Base-by-base conservation (phyloP, 2,888 invertebrate species). In the Atherix ibis region DNA sequence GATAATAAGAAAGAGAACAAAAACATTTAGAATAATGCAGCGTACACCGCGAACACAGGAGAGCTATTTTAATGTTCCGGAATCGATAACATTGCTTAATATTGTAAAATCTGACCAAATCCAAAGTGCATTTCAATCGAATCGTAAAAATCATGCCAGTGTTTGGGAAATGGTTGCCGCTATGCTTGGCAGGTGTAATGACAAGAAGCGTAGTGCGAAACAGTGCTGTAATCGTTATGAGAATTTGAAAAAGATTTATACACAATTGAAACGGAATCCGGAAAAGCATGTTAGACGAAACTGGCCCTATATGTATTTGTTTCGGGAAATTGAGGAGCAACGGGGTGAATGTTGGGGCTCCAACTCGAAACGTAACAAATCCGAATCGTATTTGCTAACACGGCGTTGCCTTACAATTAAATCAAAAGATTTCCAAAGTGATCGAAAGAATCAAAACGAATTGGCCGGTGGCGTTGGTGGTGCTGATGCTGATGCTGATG, bases 81-180 rank as follows among this genome's bases (percentile, higher is more conserved):
- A 59, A 35, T 59, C 58, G 18, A 58, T 59, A 42, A 57, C 61
- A 2, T 44, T 59, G 29, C 43, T 59, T 16, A 59, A 59, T 33
- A 59, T 59, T 27, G 58, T 59, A 12, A 59, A 59, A 43, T 59
- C 58, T 12, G 58, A 59, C 42, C 48, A 57, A 4, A 60, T 59
- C 27, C 58, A 59, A 45, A 55, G 51, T 40, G 61, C 58, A 18
- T 59, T 59, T 42, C 61, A 59, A 31, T 59, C 61, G 31, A 59
- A 59, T 37, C 52, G 58, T 4, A 59, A 59, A 44, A 59, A 59
- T 34, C 58, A 59, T 47, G 58, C 58, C 13, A 60, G 61, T 34
- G 58, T 59, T 0, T 59, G 58, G 58, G 58, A 59, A 41, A 59
- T 60, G 58, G 58, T 59, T 3, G 58, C 58, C 22, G 56, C 55